Evolutionary conservation across 2,797 vertebrate genomes (phyloP), one percentile per base, ranked within the genome.

Genomic region (Brotogeris chrysoptera): DNA sequence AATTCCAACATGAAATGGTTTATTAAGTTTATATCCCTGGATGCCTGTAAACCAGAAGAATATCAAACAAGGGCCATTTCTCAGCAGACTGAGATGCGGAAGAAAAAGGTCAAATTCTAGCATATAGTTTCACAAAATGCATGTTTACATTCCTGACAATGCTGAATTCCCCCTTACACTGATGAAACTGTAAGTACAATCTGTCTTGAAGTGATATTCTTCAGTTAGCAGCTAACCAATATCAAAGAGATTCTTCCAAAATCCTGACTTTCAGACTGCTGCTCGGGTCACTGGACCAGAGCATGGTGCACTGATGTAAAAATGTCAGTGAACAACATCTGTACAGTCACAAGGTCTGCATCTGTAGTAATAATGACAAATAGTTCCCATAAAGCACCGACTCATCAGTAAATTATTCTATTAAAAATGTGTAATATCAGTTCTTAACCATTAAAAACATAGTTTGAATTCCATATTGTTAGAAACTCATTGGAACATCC

Each of bases 71-170:
- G 21, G 28, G 49, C 25, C 24, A 30, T 60, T 69, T 80, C 65
- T 63, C 25, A 28, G 28, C 30, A 66, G n/a, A 55, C n/a, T 52
- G 59, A 91, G 24, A 52, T 72, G 53, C 0, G 0, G 47, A 89
- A 74, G 36, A 8, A 44, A 79, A 88, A 80, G 88, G 73, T 63
- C 47, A 63, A 24, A 71, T 82, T 91, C 43, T 86, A 59, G 65
- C 17, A 30, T 13, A 36, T 12, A 47, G 41, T 38, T 80, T 88
- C 41, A 71, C 46, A 74, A 73, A 86, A 78, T 13, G 5, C 41
- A 21, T 9, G 10, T 65, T 79, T 89, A 86, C 9, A 20, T 73
- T 78, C 44, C 55, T 65, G 55, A 39, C 13, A 64, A 17, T 28
- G 36, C 55, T 70, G 39, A 80, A 76, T 87, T 50, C 32, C 18